These are phyloP conservation scores for Pegoplata infirma DNA, from an alignment of 2,888 invertebrate species.

Conservation along the genomic window DNA sequence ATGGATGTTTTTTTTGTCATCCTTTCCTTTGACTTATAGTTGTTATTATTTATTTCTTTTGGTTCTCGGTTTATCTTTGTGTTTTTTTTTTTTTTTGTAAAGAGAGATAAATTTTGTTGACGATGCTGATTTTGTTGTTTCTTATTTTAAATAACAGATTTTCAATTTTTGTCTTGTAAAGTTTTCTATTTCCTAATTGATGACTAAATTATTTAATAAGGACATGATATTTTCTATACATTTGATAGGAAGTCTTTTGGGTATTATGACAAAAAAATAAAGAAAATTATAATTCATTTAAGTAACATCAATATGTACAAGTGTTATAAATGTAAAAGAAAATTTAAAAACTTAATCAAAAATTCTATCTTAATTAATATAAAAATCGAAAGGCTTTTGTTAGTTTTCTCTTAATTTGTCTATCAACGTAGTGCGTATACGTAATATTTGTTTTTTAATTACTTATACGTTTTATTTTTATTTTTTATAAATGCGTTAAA, in stretches of 20 bases:
- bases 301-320: background rate
- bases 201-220: slow-evolving; percentile 23
- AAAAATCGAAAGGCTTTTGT: background rate
- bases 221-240: background rate
- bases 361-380: background rate
- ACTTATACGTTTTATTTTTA: background rate
- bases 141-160: background rate
- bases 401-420: background rate
- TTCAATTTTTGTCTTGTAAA: background rate
- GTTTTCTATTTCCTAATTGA: background rate
- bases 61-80: background rate
- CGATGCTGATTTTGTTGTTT: slow-evolving; percentile 19
- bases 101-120: slow-evolving; percentile 23
- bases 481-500: too few relatives aligned
- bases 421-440: slow-evolving; percentile 12
- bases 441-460: slow-evolving; percentile 17
- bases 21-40: background rate
- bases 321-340: too few relatives aligned
- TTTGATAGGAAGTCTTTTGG: background rate
- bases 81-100: slow-evolving; percentile 21
- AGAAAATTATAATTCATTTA: background rate
- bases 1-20: too few relatives aligned
- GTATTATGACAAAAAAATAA: too few relatives aligned
- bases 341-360: too few relatives aligned
- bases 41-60: background rate